Percentiles rank a stretch among this genome's conserved stretches.
These are phyloP conservation scores for Tenodera sinensis DNA, from an alignment of 2,888 invertebrate species.

Conservation along the genomic window DNA sequence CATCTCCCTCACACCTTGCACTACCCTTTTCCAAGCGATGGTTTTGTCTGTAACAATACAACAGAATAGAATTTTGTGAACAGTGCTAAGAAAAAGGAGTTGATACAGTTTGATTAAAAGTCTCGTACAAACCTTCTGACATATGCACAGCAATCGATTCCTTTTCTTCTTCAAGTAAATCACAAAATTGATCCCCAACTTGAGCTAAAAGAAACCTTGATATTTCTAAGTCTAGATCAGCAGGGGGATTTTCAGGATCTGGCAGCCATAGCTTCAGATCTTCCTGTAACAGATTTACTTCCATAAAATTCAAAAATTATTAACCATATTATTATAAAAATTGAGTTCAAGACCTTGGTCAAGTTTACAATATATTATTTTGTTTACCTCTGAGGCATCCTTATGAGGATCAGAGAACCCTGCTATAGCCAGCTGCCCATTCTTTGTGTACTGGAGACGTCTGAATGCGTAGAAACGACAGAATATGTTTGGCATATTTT, in stretches of 20 bases:
- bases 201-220: slow-evolving; percentile 82
- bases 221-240: slow-evolving; percentile 78
- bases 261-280: slow-evolving; percentile 84
- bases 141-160: slow-evolving; percentile 77
- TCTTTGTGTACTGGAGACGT: slow-evolving; percentile 83
- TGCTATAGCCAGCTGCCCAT: slow-evolving; percentile 81
- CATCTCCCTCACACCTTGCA: slow-evolving; percentile 93
- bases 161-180: slow-evolving; percentile 85
- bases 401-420: slow-evolving; percentile 92
- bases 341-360: not conserved
- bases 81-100: not conserved
- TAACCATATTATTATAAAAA: not conserved
- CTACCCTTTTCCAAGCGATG: slow-evolving; percentile 96
- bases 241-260: slow-evolving; percentile 62
- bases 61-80: slow-evolving; percentile 36
- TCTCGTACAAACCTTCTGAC: slow-evolving; percentile 60
- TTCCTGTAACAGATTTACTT: slow-evolving; percentile 53
- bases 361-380: not conserved
- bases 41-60: slow-evolving; percentile 59
- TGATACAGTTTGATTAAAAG: not conserved
- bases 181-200: slow-evolving; percentile 94
- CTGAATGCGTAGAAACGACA: slow-evolving; percentile 95
- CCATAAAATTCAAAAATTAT: slow-evolving; percentile 4
- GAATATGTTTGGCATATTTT: slow-evolving; percentile 83
- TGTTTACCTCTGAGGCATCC: slow-evolving; percentile 66